phyloP scores from a whole-genome alignment of 2,797 vertebrate species.

The Hemibagrus guttatus region DNA sequence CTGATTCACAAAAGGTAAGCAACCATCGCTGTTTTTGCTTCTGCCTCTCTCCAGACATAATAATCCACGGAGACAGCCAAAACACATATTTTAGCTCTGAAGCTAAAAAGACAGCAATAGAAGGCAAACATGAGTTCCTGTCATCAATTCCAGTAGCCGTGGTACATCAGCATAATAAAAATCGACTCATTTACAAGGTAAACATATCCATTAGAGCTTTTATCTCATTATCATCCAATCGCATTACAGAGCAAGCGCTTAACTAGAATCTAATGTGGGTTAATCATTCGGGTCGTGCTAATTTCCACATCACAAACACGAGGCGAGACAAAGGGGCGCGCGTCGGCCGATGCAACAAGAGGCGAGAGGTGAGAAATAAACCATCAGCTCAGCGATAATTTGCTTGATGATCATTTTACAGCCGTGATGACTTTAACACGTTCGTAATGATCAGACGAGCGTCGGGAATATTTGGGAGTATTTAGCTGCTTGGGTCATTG shows the following conservation, averaged over 20 bases:
- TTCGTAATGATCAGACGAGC: conserved; percentile 40
- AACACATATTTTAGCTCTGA: not conserved
- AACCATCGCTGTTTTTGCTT: not conserved
- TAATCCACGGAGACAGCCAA: not conserved
- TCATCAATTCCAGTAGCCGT: conserved; percentile 48
- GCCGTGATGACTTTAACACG: conserved; percentile 44
- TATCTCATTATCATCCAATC: conserved; percentile 59
- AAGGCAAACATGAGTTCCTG: conserved; percentile 32
- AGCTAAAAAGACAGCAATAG: conserved; percentile 37
- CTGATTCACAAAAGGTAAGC: not conserved
- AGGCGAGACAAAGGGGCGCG: conserved; percentile 21
- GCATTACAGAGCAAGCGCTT: conserved; percentile 57
- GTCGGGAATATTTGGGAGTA: conserved; percentile 1
- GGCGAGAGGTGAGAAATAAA: conserved; percentile 50
- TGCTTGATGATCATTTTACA: conserved; percentile 48
- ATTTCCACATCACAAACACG: conserved; percentile 48
- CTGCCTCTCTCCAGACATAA: not conserved
- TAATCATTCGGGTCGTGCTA: conserved; percentile 60
- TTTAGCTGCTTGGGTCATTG: conserved; percentile 13
- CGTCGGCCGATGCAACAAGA: conserved; percentile 37
- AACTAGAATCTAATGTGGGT: conserved; percentile 61
- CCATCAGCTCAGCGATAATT: conserved; percentile 50
- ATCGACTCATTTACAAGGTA: conserved; percentile 57
- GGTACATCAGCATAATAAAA: conserved; percentile 54
- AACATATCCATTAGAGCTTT: conserved; percentile 60